Conservation (phyloP, 2,888 invertebrate species). For the Spisula subtruncata region DNA sequence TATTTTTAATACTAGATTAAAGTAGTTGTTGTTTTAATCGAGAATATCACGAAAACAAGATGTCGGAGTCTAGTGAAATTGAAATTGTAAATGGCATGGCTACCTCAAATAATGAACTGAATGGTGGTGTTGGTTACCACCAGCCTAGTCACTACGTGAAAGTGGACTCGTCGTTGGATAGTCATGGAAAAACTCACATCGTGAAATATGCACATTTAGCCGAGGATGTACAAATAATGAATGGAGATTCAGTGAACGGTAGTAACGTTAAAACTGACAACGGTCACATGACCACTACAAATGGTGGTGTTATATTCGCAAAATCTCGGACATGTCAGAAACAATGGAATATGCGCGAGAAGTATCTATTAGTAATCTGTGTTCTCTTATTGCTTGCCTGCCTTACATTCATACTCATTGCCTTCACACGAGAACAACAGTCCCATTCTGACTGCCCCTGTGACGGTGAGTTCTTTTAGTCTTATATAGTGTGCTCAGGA, state of each 20-base stretch:
- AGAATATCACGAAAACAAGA: not conserved
- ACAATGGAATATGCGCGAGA: constrained; percentile 75
- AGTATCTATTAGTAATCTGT: constrained; percentile 76
- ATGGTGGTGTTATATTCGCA: not conserved
- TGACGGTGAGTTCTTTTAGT: constrained; percentile 44
- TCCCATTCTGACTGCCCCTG: constrained; percentile 43
- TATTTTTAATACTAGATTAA: too few species aligned
- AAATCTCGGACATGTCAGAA: constrained; percentile 41
- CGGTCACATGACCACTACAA: not conserved
- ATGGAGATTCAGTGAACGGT: constrained; percentile 29
- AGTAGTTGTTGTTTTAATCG: too few species aligned
- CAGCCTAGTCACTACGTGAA: constrained; percentile 63
- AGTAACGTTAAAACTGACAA: constrained; percentile 14
- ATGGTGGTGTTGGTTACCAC: constrained; percentile 62
- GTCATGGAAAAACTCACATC: constrained; percentile 48
- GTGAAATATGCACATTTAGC: not conserved
- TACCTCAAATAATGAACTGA: constrained; percentile 57
- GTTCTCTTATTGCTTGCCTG: constrained; percentile 77
- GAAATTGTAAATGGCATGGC: constrained; percentile 26
- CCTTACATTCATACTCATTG: constrained; percentile 78
- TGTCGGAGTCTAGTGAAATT: constrained; percentile 34
- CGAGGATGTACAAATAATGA: constrained; percentile 26
- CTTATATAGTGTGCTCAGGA: too few species aligned
- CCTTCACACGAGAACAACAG: constrained; percentile 72
- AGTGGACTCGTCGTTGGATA: constrained; percentile 40